Evolutionary conservation across 2,888 invertebrate genomes (phyloP).

Genomic region (Agrenia bidenticulata): DNA sequence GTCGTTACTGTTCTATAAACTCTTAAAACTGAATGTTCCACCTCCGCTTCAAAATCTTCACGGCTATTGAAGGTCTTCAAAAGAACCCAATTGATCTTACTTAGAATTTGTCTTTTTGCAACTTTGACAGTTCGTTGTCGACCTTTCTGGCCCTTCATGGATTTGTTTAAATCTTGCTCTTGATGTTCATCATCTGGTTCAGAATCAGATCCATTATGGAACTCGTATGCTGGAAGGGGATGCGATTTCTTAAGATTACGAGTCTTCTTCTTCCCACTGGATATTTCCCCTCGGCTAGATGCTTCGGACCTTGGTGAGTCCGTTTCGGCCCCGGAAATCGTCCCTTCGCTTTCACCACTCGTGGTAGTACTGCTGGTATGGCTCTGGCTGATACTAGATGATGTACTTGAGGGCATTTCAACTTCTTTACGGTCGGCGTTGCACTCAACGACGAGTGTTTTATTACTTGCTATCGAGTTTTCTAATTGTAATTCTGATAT

Average conservation of each 20-base stretch:
- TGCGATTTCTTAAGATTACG: neutral
- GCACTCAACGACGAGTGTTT: too few species aligned
- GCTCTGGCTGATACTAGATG: too few species aligned
- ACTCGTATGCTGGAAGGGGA: neutral
- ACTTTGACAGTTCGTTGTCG: neutral
- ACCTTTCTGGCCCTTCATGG: neutral
- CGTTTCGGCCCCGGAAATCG: too few species aligned
- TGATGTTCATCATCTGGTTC: conserved; percentile 2
- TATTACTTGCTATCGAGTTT: too few species aligned
- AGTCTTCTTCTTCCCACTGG: neutral
- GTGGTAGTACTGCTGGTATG: too few species aligned
- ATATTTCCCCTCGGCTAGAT: too few species aligned
- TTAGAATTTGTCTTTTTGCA: neutral
- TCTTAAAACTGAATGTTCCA: neutral
- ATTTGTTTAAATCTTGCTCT: neutral
- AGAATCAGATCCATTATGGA: neutral
- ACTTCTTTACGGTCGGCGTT: neutral
- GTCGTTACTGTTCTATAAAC: neutral
- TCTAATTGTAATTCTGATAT: too few species aligned
- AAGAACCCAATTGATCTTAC: conserved; percentile 3
- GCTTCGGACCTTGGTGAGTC: too few species aligned
- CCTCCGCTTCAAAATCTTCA: neutral
- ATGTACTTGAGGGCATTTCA: neutral
- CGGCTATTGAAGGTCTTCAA: neutral
- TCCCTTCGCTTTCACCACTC: too few species aligned